Evolutionary conservation across 2,797 vertebrate genomes (phyloP).

Genomic region (Tamandua tetradactyla): DNA sequence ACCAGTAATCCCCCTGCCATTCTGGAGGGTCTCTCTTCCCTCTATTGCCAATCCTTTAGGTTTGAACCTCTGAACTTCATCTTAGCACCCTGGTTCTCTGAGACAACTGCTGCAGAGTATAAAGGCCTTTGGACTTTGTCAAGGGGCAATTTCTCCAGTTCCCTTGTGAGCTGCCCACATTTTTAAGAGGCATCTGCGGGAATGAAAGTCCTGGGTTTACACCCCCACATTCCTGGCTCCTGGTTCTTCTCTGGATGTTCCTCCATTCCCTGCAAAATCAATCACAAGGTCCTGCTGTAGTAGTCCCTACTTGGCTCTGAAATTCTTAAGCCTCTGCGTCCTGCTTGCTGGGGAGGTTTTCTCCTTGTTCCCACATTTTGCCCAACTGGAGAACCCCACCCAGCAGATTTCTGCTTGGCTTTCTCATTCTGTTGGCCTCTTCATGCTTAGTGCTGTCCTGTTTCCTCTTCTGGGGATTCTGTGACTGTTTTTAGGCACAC

Average conservation of each 20-base stretch:
- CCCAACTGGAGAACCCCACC: not conserved
- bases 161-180: not conserved
- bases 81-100: not conserved
- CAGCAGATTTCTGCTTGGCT: not conserved
- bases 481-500: no score
- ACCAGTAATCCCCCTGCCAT: not conserved
- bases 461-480: no score
- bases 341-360: not conserved
- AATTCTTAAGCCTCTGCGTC: no score
- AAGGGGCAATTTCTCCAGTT: not conserved
- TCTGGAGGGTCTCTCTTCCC: no score
- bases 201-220: no score
- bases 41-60: not conserved
- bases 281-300: no score
- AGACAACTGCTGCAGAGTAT: not conserved
- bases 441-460: not conserved
- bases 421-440: not conserved
- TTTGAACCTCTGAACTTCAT: not conserved
- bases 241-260: no score
- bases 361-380: not conserved
- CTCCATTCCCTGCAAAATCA: no score
- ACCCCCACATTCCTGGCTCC: no score
- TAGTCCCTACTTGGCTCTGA: no score
- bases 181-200: not conserved
- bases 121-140: not conserved